Percentiles rank a stretch among this genome's conserved stretches.
Conservation (phyloP, 1,140 invertebrate species). For the Sycophila sp. region DNA sequence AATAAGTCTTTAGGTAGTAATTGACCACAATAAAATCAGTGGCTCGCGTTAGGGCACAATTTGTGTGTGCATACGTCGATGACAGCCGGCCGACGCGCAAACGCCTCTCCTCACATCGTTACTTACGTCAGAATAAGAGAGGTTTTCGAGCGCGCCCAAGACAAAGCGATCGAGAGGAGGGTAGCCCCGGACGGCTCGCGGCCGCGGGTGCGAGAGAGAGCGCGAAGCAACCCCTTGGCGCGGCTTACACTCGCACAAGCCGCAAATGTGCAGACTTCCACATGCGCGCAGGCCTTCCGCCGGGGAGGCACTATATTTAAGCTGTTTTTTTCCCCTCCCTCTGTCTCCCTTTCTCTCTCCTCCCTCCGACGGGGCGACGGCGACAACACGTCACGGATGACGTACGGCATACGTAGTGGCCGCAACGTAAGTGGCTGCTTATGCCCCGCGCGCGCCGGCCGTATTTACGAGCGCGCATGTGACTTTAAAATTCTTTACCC, state of each 20-base stretch:
- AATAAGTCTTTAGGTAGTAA: too few relatives aligned
- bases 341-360: too few relatives aligned
- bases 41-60: neutral
- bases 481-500: slow-evolving; percentile 1
- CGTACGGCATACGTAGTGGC: neutral
- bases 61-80: too few relatives aligned
- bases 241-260: too few relatives aligned
- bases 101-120: too few relatives aligned
- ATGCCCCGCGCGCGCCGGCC: neutral
- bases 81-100: too few relatives aligned
- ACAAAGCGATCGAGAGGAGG: neutral
- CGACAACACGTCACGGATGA: slow-evolving; percentile 6
- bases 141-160: slow-evolving; percentile 6
- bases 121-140: slow-evolving; percentile 9
- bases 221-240: too few relatives aligned
- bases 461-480: neutral
- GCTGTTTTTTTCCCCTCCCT: slow-evolving; percentile 16
- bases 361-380: neutral
- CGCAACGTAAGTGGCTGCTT: neutral
- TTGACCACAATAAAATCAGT: too few relatives aligned
- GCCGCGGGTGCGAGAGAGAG: neutral
- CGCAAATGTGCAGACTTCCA: too few relatives aligned
- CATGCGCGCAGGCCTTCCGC: too few relatives aligned
- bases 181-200: neutral
- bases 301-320: slow-evolving; percentile 14